Base-by-base conservation (phyloP, 2,113 vertebrate genomes). In the Gadus chalcogrammus region DNA sequence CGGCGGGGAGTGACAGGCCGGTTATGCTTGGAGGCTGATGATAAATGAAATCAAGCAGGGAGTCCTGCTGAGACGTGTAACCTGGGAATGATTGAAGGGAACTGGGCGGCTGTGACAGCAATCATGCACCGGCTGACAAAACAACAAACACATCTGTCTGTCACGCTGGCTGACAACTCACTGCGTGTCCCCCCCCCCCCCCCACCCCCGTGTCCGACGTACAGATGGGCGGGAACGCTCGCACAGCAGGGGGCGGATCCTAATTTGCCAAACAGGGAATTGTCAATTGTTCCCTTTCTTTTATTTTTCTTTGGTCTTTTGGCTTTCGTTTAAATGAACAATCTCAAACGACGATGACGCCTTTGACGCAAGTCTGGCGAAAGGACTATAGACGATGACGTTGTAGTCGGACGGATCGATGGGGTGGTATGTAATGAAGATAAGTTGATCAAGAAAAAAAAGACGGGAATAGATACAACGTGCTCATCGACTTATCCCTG, bases 41-140 rank as follows among this genome's bases (percentile, higher is more conserved):
- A 84, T 83, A 75, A 84, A 88, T 84, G 78, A 81, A 85, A 87
- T 82, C 79, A 84, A 81, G 79, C 31, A 69, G 52, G 71, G 63
- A 62, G 69, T 79, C 72, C 77, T 81, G 83, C 77, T 75, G 83
- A 77, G 82, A 79, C 74, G 78, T 77, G 79, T 81, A 81, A 78
- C 73, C 65, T 66, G 27, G 68, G 63, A 77, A 81, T 80, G 85
- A 89, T 85, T 78, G 79, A 85, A 83, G 75, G 71, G 1, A 24
- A 38, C 69, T 35, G 18, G 17, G 22, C 63, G 66, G 61, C 66
- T 24, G 72, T 72, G 81, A 78, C 80, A 77, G 71, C 48, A 63
- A 27, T 63, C 67, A 6, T 7, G 58, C 1, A 63, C 77, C 70
- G 74, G 76, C 82, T 79, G 82, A 82, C 73, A 68, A 73, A 80